Percentiles rank a stretch among this genome's conserved stretches.
Conservation (phyloP, 1,140 invertebrate species). For the Ylistrum balloti region DNA sequence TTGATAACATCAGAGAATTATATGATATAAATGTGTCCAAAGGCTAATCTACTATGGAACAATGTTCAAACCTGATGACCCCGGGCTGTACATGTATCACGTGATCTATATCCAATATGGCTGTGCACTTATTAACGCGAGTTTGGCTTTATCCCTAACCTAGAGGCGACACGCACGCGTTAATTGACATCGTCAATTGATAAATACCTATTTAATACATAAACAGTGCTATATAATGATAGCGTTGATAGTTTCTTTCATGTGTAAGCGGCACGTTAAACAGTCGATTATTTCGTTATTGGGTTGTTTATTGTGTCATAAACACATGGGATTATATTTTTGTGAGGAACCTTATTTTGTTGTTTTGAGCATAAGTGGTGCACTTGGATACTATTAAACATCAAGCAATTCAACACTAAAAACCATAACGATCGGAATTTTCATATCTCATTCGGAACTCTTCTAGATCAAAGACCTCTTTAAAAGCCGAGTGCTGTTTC, state of each 20-base stretch:
- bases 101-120: slow-evolving; percentile 15
- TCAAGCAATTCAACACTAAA: not conserved
- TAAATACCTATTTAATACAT: not conserved
- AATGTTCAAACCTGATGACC: not conserved
- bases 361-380: not conserved
- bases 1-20: not conserved
- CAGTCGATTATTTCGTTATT: not conserved
- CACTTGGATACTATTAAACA: not conserved
- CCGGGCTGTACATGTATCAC: not conserved
- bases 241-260: not conserved
- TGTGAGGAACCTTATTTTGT: not conserved
- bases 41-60: not conserved
- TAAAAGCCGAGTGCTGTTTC: not conserved
- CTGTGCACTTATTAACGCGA: slow-evolving; percentile 21
- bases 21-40: not conserved
- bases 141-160: not conserved
- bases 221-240: not conserved
- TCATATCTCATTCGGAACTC: not conserved
- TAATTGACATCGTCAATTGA: not conserved
- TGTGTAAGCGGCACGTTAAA: not conserved
- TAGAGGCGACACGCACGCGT: not conserved
- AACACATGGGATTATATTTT: no score
- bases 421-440: no score
- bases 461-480: not conserved
- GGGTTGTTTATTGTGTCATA: no score